Evolutionary conservation across 1,140 invertebrate genomes (phyloP), one percentile per base, ranked within the genome.

Genomic region (Drosophila lacertosa): DNA sequence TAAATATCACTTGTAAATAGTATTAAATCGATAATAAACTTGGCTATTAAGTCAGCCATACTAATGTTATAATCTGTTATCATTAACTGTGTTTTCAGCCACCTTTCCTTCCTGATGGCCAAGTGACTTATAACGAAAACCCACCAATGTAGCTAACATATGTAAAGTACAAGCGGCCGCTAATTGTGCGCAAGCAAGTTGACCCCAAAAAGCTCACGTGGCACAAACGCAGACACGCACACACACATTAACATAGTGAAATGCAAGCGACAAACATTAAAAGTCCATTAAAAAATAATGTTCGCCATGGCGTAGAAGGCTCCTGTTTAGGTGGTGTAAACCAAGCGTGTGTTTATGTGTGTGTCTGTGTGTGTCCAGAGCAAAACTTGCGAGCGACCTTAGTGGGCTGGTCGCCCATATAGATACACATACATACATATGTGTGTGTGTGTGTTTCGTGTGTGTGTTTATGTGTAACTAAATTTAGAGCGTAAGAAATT

Each of bases 231-330:
- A 60, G 20, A 74, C 57, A 50, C 58, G 33, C 44, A 53, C 13
- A 32, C 53, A 15, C 57, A 16, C 22, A 66, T 20, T n/a, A n/a
- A 58, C 35, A 70, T 22, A 55, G 40, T 18, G 45, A 50, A 63
- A 58, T 70, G 67, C 81, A 77, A 51, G 81, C 73, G 77, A 80
- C 73, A 80, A 79, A 84, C 81, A 84, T 84, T 84, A 84, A 84
- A 84, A 84, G 81, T 84, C 81, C 81, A 84, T 84, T 84, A 83
- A 86, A 84, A 84, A 86, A 77, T 88, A 68, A 82, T 84, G 77
- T 83, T 83, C 60, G 51, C 64, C 59, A 54, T 67, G 60, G 74
- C 62, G 62, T 66, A 33, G 10, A 33, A 47, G 33, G 62, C 77
- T 78, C 59, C 80, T 74, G 79, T 83, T 83, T 69, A 66, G 73